Evolutionary conservation across 2,113 vertebrate genomes (phyloP), one percentile per base, ranked within the genome.

Genomic region (Cottus gobio): DNA sequence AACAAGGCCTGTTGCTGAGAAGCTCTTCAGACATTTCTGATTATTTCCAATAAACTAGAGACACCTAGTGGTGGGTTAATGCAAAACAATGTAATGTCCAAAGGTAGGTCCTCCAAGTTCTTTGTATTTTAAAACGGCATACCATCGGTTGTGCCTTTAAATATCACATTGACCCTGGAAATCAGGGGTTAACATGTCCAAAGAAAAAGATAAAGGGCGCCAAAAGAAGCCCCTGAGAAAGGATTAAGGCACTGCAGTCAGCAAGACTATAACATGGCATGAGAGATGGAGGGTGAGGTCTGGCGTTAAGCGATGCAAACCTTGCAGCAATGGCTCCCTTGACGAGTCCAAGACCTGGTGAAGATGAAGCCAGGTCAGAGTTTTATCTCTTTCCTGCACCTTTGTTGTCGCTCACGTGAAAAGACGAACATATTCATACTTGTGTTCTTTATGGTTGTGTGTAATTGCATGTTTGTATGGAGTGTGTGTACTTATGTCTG

Each of bases 241-340:
- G 63, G 31, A 74, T 57, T 37, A 79, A 83, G 50, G 64, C 48
- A 79, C 69, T 52, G 73, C 61, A 71, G 39, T 56, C 76, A 82
- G 77, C 34, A 80, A 85, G 62, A 75, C 11, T 56, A 1, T 64
- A 60, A 75, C 68, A 82, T 74, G 82, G 30, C 20, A 77, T 39
- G 58, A 83, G 34, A 54, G 62, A 79, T 36, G 82, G 44, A 74
- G n/a, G 60, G 26, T 37, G 44, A 72, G 62, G 31, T 77, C 66
- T 84, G 37, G 63, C 4, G 31, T 67, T 67, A 57, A 56, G 22
- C 46, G 58, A 91, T 88, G 87, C 95, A 96, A 93, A 96, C 96
- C 96, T 97, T 95, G 88, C 82, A 96, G 91, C 89, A 97, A 95
- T 91, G 95, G 95, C 90, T 95, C 95, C 94, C 93, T 95, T 91